Evolutionary conservation across 2,888 invertebrate genomes (phyloP).

Genomic region (Pristionchus arcanus): DNA sequence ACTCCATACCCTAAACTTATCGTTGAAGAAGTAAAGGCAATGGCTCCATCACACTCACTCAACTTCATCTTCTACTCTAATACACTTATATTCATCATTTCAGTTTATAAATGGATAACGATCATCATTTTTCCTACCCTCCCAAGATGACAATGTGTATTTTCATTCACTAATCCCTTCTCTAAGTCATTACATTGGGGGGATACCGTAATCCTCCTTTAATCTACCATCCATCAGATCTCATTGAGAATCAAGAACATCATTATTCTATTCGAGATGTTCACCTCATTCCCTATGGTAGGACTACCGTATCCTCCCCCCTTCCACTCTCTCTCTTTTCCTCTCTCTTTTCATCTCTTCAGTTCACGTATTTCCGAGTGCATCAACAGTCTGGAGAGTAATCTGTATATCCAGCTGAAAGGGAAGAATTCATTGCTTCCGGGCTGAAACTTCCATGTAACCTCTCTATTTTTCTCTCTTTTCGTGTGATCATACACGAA

Average conservation of each 20-base stretch:
- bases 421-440: background rate
- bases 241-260: background rate
- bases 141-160: background rate
- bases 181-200: slow-evolving; percentile 15
- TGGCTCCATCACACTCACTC: background rate
- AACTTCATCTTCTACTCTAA: background rate
- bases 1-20: background rate
- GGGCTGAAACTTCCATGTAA: slow-evolving; percentile 1
- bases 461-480: background rate
- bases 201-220: background rate
- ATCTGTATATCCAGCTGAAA: slow-evolving; percentile 1
- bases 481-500: background rate
- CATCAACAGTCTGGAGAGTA: slow-evolving; percentile 24
- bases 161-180: background rate
- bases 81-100: background rate
- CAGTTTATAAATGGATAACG: background rate
- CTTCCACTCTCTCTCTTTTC: background rate
- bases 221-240: background rate
- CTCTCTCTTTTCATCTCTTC: background rate
- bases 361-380: background rate
- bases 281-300: background rate
- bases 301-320: background rate
- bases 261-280: background rate
- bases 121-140: background rate
- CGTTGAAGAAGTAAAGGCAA: background rate